Evolutionary conservation across 2,797 vertebrate genomes (phyloP).

Genomic region (Mus spretus): DNA sequence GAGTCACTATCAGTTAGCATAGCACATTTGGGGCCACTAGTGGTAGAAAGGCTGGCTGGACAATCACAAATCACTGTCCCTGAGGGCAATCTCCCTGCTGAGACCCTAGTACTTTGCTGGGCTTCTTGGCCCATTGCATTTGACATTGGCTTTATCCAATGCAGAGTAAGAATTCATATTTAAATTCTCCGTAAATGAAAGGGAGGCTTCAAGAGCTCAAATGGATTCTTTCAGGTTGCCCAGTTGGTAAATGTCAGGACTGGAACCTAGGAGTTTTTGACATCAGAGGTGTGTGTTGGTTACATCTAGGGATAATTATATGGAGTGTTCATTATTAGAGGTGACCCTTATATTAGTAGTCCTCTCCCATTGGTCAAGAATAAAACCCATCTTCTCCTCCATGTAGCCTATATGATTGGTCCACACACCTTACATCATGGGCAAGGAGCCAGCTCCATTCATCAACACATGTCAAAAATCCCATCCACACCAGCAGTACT

Average conservation of each 20-base stretch:
- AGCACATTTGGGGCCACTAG: neutral
- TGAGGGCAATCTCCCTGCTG: neutral
- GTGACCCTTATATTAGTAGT: neutral
- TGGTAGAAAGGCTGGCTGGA: no score
- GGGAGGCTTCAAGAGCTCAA: neutral
- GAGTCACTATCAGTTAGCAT: neutral
- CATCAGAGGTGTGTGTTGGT: neutral
- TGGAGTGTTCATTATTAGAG: neutral
- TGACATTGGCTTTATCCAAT: neutral
- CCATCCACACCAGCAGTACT: neutral
- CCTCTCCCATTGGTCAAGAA: neutral
- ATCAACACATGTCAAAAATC: slow-evolving; percentile 29
- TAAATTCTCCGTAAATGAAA: neutral
- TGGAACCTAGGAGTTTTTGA: neutral
- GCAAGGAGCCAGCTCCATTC: neutral
- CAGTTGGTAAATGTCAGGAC: neutral
- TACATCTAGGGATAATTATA: neutral
- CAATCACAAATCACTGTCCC: neutral
- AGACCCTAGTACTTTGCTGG: no score
- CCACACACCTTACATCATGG: neutral
- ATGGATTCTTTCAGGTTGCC: neutral
- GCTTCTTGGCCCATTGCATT: neutral
- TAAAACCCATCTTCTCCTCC: neutral
- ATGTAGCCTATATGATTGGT: neutral
- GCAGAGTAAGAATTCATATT: neutral